Conservation (phyloP, 2,888 invertebrate genomes). For the Synanthedon vespiformis region DNA sequence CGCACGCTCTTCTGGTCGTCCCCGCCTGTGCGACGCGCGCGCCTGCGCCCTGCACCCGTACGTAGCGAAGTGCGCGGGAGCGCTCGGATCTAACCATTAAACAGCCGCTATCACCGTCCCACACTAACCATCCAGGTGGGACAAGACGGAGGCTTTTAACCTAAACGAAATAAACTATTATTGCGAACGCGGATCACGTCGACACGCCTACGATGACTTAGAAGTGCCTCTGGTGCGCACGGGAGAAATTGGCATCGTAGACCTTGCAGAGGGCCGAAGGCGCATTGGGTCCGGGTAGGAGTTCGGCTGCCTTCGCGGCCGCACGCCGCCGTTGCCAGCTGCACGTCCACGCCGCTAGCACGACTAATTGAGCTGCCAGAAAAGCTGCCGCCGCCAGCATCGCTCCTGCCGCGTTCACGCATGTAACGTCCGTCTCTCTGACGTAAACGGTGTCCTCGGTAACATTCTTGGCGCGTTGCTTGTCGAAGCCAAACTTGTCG, state of each 20-base stretch:
- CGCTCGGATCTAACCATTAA: slow-evolving; percentile 50
- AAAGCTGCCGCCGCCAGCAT: slow-evolving; percentile 89
- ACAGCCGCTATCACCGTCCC: slow-evolving; percentile 58
- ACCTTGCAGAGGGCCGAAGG: slow-evolving; percentile 82
- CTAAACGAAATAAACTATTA: slow-evolving; percentile 62
- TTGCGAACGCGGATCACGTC: slow-evolving; percentile 62
- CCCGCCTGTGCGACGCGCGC: slow-evolving; percentile 56
- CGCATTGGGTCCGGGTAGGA: slow-evolving; percentile 73
- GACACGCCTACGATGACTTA: slow-evolving; percentile 44
- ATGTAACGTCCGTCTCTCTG: slow-evolving; percentile 72
- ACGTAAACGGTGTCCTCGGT: slow-evolving; percentile 80
- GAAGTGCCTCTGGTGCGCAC: slow-evolving; percentile 74
- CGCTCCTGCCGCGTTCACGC: slow-evolving; percentile 83
- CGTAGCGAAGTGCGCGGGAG: slow-evolving; percentile 40
- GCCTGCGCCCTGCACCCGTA: slow-evolving; percentile 33
- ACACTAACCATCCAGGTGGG: slow-evolving; percentile 39
- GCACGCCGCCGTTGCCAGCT: slow-evolving; percentile 85
- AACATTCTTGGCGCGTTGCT: slow-evolving; percentile 73
- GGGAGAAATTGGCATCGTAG: slow-evolving; percentile 87
- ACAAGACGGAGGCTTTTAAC: slow-evolving; percentile 59
- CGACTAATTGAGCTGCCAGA: slow-evolving; percentile 86
- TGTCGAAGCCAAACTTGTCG: slow-evolving; percentile 90
- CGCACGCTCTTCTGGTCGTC: slow-evolving; percentile 60
- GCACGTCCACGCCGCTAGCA: slow-evolving; percentile 90
- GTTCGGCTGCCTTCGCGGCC: slow-evolving; percentile 75